Base-by-base conservation (phyloP, 2,113 vertebrate genomes). In the Rattus rattus region DNA sequence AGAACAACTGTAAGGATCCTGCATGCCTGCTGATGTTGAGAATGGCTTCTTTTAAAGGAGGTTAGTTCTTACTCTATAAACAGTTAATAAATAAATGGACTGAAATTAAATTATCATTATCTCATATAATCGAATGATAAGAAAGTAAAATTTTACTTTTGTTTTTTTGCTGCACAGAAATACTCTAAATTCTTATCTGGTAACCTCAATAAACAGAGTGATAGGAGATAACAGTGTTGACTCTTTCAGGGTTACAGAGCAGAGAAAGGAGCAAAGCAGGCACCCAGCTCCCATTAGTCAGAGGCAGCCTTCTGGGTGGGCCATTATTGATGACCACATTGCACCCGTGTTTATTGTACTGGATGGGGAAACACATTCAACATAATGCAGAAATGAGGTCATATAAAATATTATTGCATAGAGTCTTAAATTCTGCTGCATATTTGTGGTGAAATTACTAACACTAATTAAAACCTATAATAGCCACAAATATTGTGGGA, bases 41-140 rank as follows among this genome's bases (percentile, higher is more conserved):
- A 96, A 95, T 81, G 96, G 89, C 93, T 98, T 97, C 98, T 97
- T 96, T 95, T 97, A 91, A 95, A 85, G 96, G 47, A 97, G 77
- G 92, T 96, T 98, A 96, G 96, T 98, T 97, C 90, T 84, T 84
- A 97, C 90, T 94, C 93, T 97, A 49, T 47, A 97, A 97, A 97
- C 95, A 98, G 98, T 98, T 98, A 96, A 96, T 94, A 98, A 97
- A 97, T 96, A 96, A 96, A 94, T 93, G 90, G 84, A 91, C 77
- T 95, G 91, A 98, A 98, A 95, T 98, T 97, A 97, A 97, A 98
- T 98, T 97, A 97, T 97, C 96, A 97, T 95, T 97, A 96, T 98
- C 95, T 94, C 81, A 94, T 70, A 52, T 85, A 98, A 98, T 98
- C 97, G 98, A 61, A 98, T 96, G 92, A 96, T 94, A 97, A 84